phyloP scores from a whole-genome alignment of 2,797 vertebrate genomes.

The Lepus oiostolus region DNA sequence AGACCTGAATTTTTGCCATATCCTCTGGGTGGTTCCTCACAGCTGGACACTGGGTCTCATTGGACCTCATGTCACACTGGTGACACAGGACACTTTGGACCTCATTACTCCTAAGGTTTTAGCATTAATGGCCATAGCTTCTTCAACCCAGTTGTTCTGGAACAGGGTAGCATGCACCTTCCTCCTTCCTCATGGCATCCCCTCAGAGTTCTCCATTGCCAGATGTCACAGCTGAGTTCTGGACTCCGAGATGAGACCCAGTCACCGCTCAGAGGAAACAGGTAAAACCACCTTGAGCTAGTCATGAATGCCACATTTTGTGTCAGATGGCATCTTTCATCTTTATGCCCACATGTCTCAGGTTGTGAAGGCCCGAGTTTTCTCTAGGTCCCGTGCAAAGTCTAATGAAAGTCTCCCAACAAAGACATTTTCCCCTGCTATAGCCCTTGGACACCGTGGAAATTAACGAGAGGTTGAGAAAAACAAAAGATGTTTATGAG shows the following conservation, averaged over 20 bases:
- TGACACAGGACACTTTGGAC: not conserved
- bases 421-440: not conserved
- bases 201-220: not conserved
- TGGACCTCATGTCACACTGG: too few species aligned
- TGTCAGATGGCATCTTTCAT: not conserved
- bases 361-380: conserved; percentile 19
- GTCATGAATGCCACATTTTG: not conserved
- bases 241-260: not conserved
- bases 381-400: not conserved
- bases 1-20: not conserved
- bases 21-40: not conserved
- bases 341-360: not conserved
- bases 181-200: not conserved
- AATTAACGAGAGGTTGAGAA: not conserved
- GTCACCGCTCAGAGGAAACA: not conserved
- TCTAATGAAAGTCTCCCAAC: conserved; percentile 44
- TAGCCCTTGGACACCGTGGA: not conserved
- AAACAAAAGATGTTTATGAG: conserved; percentile 22
- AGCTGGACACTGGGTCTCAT: not conserved
- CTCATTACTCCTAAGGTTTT: not conserved
- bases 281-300: not conserved
- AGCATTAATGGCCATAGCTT: not conserved
- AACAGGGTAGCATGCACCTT: not conserved
- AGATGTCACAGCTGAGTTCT: not conserved
- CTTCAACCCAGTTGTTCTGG: not conserved